Base-by-base conservation (phyloP, 1,140 invertebrate species). In the Phthorimaea operculella region DNA sequence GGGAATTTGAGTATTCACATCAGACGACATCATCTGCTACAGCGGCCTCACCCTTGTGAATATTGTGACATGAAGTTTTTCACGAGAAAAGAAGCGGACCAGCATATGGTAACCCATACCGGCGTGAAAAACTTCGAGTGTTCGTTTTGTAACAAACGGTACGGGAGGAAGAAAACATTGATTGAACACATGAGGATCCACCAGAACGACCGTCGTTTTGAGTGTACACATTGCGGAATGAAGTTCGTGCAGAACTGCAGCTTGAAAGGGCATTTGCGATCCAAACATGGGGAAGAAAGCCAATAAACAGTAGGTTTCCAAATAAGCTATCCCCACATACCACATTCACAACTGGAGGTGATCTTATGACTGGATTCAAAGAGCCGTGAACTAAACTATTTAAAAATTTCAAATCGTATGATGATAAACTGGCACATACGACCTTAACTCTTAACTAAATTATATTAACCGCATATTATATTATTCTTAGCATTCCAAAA, bases 181-280 rank as follows among this genome's bases (percentile, higher is more conserved):
- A 76, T 78, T 10, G 74, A 72, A 17, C 82, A 89, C 51, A 67
- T 87, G 12, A 83, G 87, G 55, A 87, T 89, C 33, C 74, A 77
- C 33, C 79, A 85, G 1, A 87, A 90, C 6, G 60, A 68, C n/a
- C 47, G 59, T 9, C 82, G 82, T 0, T 85, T 75, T 52, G 71
- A 72, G 28, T 87, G 86, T 55, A 39, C 58, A 15, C 49, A 71
- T 58, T 83, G 77, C 54, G 73, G 71, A 36, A 71, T 79, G 54
- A 66, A 74, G 0, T 87, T 87, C 61, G 59, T 64, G 3, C 64
- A 72, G 33, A 68, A 63, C 49, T 62, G 51, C 18, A 58, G 55
- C 0, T 65, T 66, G 34, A 69, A 65, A 52, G 16, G 48, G 0
- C 61, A 63, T 12, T 33, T 59, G 49, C 14, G 55, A 4, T 48